Conservation (phyloP, 1,140 invertebrate genomes). For the Episyrphus balteatus region DNA sequence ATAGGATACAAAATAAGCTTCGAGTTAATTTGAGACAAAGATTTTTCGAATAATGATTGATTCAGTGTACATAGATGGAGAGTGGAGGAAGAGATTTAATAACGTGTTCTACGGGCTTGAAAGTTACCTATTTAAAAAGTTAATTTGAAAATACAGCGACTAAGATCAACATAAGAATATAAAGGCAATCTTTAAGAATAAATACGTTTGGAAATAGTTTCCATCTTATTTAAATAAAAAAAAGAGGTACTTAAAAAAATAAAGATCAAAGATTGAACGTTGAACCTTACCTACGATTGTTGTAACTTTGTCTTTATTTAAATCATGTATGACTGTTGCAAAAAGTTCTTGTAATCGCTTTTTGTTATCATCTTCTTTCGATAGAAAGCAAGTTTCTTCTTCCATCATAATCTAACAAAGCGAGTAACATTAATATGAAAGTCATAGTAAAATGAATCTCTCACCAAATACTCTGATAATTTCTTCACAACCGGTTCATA, state of each 20-base stretch:
- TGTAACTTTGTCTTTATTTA: slow-evolving; percentile 68
- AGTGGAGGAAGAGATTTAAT: too few relatives aligned
- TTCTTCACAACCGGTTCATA: slow-evolving; percentile 91
- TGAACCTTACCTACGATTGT: slow-evolving; percentile 54
- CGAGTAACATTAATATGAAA: slow-evolving; percentile 6
- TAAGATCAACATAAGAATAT: too few relatives aligned
- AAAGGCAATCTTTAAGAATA: too few relatives aligned
- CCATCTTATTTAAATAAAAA: not conserved
- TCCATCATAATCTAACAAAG: slow-evolving; percentile 61
- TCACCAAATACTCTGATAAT: slow-evolving; percentile 79
- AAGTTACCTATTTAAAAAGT: too few relatives aligned
- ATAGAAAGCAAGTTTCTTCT: slow-evolving; percentile 68
- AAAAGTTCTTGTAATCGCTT: slow-evolving; percentile 60
- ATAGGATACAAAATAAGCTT: too few relatives aligned
- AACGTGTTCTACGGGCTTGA: too few relatives aligned
- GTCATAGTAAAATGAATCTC: not conserved
- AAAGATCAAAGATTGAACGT: slow-evolving; percentile 4
- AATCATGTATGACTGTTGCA: slow-evolving; percentile 60
- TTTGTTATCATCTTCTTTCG: slow-evolving; percentile 49
- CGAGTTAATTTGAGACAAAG: too few relatives aligned
- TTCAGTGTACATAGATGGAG: too few relatives aligned
- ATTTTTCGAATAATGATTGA: too few relatives aligned
- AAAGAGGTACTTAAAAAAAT: not conserved
- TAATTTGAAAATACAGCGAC: too few relatives aligned
- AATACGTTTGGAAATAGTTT: too few relatives aligned